These are phyloP conservation scores for Rhinoraja longicauda DNA, from an alignment of 2,797 vertebrate genomes.

Conservation along the genomic window DNA sequence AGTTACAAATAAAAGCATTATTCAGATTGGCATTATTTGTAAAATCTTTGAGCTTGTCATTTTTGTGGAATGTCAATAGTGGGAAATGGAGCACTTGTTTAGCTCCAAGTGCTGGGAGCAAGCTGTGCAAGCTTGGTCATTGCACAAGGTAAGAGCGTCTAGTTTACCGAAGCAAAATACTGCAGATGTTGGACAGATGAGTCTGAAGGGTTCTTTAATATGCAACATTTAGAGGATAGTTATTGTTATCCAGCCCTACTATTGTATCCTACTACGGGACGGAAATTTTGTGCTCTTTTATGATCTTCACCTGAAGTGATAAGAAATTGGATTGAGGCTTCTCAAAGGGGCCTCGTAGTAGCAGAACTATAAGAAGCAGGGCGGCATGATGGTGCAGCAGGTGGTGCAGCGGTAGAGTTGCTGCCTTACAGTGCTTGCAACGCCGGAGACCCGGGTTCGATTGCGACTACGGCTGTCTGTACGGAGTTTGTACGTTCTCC, in stretches of 20 bases:
- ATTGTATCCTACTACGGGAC: background rate
- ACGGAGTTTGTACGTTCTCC: too few relatives aligned
- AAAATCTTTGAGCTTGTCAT: background rate
- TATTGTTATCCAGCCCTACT: background rate
- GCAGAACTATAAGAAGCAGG: too few relatives aligned
- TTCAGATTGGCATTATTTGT: background rate
- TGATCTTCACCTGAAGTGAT: background rate
- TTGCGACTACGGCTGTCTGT: too few relatives aligned
- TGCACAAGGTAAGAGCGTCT: background rate
- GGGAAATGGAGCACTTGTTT: background rate
- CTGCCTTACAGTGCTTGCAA: too few relatives aligned
- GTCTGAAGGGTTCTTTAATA: background rate
- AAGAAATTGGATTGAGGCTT: background rate
- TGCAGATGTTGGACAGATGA: too few relatives aligned
- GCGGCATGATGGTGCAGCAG: too few relatives aligned
- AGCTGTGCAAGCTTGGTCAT: background rate
- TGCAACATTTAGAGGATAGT: background rate
- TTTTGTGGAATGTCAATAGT: background rate
- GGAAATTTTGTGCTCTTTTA: background rate
- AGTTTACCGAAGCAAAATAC: too few relatives aligned
- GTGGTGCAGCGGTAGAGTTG: too few relatives aligned
- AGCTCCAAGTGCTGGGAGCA: background rate
- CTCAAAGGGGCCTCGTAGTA: background rate
- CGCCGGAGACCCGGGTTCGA: too few relatives aligned
- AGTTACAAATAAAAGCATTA: background rate